A percentile compares a stretch with the other conserved stretches of the same genome.
These are phyloP conservation scores for Saturnia pavonia DNA, from an alignment of 2,888 invertebrate genomes.

Conservation along the genomic window DNA sequence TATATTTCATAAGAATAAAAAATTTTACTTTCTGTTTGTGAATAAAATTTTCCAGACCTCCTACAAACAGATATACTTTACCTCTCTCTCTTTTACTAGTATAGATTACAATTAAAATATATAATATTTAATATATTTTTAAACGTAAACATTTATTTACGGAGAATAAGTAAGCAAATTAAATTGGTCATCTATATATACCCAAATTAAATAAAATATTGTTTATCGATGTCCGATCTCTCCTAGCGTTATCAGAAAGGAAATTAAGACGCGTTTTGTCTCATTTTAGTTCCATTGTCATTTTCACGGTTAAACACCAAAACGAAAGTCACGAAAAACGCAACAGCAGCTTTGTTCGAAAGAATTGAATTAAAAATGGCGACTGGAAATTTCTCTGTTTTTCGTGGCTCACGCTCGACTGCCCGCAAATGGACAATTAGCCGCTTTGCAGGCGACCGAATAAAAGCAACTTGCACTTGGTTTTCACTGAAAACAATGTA, in stretches of 20 bases:
- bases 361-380: slow-evolving; percentile 79
- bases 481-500: slow-evolving; percentile 52
- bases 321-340: slow-evolving; percentile 59
- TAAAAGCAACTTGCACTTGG: slow-evolving; percentile 37
- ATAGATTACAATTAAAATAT: too few species aligned
- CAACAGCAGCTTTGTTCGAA: slow-evolving; percentile 69
- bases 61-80: too few species aligned
- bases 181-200: too few species aligned
- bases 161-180: too few species aligned
- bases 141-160: too few species aligned
- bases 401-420: slow-evolving; percentile 64
- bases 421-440: slow-evolving; percentile 78
- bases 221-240: slow-evolving; percentile 24
- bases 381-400: slow-evolving; percentile 65
- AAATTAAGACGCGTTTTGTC: slow-evolving; percentile 66
- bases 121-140: too few species aligned
- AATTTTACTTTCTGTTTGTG: too few species aligned
- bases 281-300: slow-evolving; percentile 65
- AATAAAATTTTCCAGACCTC: too few species aligned
- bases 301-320: slow-evolving; percentile 58
- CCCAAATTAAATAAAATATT: too few species aligned
- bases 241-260: slow-evolving; percentile 54
- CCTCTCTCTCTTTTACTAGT: too few species aligned
- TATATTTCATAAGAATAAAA: too few species aligned
- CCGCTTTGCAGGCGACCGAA: slow-evolving; percentile 30